Base-by-base conservation (phyloP, 2,113 vertebrate species). In the Odobenus rosmarus region DNA sequence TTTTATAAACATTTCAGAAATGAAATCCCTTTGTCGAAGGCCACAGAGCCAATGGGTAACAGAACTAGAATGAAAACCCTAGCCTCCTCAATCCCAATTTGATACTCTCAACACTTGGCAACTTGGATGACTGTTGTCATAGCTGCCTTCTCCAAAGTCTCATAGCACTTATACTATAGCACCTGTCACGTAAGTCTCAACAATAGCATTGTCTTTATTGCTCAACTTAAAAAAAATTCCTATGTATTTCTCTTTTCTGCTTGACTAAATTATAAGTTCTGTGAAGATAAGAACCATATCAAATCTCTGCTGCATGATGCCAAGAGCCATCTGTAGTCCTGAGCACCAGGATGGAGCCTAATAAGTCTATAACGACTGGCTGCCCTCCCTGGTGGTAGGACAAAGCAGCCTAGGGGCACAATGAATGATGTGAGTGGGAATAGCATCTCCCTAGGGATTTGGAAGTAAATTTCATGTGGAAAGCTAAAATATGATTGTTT, bases 1-100 rank as follows among this genome's bases (percentile, higher is more conserved):
- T 79, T 93, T 93, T 71, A 88, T 59, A 85, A 94, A 62, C 13
- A 61, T 64, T 64, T 16, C 19, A 62, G 28, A 93, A 90, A 57
- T 13, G 59, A 88, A 89, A 57, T 71, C 42, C 51, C 12, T 33
- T 57, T 33, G 1, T 28, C 26, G 26, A 39, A 83, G 69, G 76
- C 36, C 51, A 72, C 9, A 49, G 28, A 74, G 36, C 11, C 53
- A 72, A 67, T 5, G 4, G 46, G 39, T 10, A 67, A 26, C 15
- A 79, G 24, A 42, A 33, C 7, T 59, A 36, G 13, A 80, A 67
- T 7, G 11, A 31, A 36, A 6, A 15, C 18, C 33, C 79, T 24
- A 24, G 28, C 14, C 6, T 76, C 28, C 36, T 31, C 55, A 46
- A 7, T 57, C 18, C 23, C 10, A 69, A 10, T 7, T 23, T n/a